Conservation (phyloP, 2,113 vertebrate species). For the Raja brachyura region DNA sequence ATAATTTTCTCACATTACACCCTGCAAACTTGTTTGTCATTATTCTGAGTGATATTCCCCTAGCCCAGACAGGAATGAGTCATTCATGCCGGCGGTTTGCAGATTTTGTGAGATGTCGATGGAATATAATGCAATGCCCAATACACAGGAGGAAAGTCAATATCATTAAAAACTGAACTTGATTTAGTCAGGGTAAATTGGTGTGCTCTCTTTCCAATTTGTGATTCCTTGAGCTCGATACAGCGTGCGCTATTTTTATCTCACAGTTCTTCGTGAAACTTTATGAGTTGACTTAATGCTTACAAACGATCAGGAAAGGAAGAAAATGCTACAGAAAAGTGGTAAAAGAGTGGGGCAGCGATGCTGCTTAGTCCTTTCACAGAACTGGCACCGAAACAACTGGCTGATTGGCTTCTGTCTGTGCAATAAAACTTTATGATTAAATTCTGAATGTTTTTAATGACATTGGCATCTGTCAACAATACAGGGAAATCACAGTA, state of each 20-base stretch:
- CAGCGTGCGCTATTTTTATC: background rate
- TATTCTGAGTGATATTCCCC: background rate
- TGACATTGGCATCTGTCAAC: background rate
- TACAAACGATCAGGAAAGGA: background rate
- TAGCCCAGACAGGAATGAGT: background rate
- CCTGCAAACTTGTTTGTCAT: background rate
- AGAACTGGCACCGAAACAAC: background rate
- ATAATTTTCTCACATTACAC: background rate
- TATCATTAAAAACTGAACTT: background rate
- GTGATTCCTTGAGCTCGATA: background rate
- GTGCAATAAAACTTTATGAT: background rate
- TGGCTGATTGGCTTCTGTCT: background rate
- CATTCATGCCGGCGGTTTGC: background rate
- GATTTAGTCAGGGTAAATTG: background rate
- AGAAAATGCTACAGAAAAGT: background rate
- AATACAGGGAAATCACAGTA: background rate
- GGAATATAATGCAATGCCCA: too few species aligned
- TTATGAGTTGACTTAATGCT: background rate
- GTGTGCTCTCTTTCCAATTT: background rate
- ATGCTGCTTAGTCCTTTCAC: background rate
- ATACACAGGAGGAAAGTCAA: background rate
- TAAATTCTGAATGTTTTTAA: background rate
- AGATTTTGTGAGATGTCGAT: background rate
- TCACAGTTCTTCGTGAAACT: background rate
- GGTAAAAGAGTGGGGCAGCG: background rate